Conservation (phyloP, 1,140 invertebrate species). For the Monomorium pharaonis region DNA sequence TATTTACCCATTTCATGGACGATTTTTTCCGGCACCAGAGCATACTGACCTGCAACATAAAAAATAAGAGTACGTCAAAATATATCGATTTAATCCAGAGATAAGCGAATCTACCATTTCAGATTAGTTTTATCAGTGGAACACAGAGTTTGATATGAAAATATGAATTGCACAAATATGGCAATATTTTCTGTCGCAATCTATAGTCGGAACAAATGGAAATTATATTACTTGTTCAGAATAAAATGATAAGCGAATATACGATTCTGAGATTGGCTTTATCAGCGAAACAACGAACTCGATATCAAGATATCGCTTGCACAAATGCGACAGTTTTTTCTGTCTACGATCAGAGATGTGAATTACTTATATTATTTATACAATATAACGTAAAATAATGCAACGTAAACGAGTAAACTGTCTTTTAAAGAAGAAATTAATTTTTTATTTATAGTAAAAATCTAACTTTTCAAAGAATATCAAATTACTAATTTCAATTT, state of each 20-base stretch:
- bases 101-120: neutral
- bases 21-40: neutral
- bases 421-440: too few species aligned
- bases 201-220: neutral
- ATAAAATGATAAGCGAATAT: constrained; percentile 1
- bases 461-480: neutral
- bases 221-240: neutral
- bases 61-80: constrained; percentile 11
- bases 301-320: constrained; percentile 1
- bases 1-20: constrained; percentile 22
- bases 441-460: neutral
- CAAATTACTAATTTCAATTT: neutral
- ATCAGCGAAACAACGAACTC: neutral
- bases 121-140: neutral
- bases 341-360: neutral
- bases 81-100: neutral
- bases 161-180: constrained; percentile 17
- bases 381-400: neutral
- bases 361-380: neutral
- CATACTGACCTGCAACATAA: constrained; percentile 47
- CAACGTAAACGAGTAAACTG: too few species aligned
- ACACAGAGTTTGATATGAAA: constrained; percentile 1
- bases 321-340: neutral
- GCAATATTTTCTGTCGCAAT: neutral
- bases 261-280: neutral